Conservation (phyloP, 2,797 vertebrate genomes). For the Gadopsis marmoratus region DNA sequence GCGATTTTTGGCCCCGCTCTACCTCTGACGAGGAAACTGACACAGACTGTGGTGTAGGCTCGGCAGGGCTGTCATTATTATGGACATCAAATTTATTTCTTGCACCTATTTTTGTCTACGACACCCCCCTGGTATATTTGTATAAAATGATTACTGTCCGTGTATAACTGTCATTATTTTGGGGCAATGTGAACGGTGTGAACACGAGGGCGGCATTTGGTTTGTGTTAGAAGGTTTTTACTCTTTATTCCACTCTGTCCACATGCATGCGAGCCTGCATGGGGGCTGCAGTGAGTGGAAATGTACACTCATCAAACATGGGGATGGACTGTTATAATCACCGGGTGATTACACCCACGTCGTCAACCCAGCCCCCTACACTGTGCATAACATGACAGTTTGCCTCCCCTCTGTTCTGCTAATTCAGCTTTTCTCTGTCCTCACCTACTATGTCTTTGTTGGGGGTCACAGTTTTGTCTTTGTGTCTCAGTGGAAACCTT, state of each 20-base stretch:
- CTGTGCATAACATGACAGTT: conserved; percentile 72
- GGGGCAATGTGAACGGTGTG: conserved; percentile 49
- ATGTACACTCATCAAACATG: conserved; percentile 62
- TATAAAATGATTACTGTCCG: conserved; percentile 74
- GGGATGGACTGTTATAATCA: conserved; percentile 76
- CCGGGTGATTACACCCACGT: conserved; percentile 62
- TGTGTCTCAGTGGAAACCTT: conserved; percentile 79
- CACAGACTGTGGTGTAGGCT: conserved; percentile 55
- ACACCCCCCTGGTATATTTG: conserved; percentile 74
- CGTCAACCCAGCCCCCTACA: conserved; percentile 39
- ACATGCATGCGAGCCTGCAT: conserved; percentile 62
- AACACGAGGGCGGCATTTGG: conserved; percentile 53
- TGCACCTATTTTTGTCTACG: conserved; percentile 64
- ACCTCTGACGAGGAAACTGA: conserved; percentile 52
- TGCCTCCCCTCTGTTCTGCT: conserved; percentile 63
- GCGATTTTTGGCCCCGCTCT: conserved; percentile 39
- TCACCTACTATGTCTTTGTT: conserved; percentile 78
- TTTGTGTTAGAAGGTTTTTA: conserved; percentile 56
- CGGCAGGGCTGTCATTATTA: conserved; percentile 58
- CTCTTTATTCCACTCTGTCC: conserved; percentile 54
- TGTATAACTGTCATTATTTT: conserved; percentile 71
- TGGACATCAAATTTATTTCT: conserved; percentile 70
- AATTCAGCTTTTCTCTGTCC: conserved; percentile 64
- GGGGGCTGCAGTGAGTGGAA: conserved; percentile 50
- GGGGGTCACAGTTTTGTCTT: conserved; percentile 81